These are phyloP conservation scores for Pelecanoides urinatrix DNA, from an alignment of 2,113 vertebrate genomes.

Conservation along the genomic window DNA sequence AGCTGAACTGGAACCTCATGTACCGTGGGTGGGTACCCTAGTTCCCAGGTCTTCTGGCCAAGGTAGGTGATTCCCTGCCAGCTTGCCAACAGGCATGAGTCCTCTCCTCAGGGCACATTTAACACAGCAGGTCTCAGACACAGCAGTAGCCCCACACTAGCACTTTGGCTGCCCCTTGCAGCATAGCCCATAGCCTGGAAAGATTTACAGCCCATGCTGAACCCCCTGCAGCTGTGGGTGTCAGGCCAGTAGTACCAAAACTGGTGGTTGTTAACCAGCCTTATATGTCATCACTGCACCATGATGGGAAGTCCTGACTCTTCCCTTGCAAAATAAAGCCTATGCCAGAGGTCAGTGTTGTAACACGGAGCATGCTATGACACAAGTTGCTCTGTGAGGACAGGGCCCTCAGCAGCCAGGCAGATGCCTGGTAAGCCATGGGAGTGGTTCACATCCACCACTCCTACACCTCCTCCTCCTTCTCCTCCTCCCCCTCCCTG, in stretches of 20 bases:
- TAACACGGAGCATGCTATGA: accelerated
- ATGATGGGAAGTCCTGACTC: background rate
- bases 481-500: background rate
- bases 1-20: background rate
- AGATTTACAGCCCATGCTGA: background rate
- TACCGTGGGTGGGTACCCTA: accelerated
- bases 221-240: background rate
- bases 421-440: background rate
- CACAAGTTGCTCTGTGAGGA: accelerated
- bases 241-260: background rate
- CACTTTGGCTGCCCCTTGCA: background rate
- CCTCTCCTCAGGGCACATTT: background rate
- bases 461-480: background rate
- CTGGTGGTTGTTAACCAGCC: background rate
- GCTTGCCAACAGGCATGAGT: background rate
- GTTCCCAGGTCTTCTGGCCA: background rate
- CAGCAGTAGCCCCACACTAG: background rate
- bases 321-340: background rate
- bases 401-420: background rate
- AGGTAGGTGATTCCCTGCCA: background rate
- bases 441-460: background rate
- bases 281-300: background rate
- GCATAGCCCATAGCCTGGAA: background rate
- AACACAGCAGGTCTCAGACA: background rate
- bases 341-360: background rate